Base-by-base conservation (phyloP, 2,797 vertebrate genomes). In the Cossypha polioptera region DNA sequence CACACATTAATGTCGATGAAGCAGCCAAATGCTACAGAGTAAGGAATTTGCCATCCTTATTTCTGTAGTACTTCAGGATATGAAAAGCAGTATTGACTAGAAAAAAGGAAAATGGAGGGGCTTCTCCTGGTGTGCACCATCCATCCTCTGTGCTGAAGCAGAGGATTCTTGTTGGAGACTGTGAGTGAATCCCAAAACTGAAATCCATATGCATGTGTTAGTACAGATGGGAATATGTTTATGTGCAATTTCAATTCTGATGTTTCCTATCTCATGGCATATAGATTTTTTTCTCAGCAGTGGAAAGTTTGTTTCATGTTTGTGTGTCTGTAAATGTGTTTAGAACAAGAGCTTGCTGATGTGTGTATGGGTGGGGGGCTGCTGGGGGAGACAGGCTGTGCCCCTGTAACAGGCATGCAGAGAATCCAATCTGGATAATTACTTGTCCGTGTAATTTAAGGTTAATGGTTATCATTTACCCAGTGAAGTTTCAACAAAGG, bases 361-460 rank as follows among this genome's bases (percentile, higher is more conserved):
- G 24, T 67, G 35, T 16, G 4, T 11, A 11, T 13, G 22, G 8
- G 2, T 1, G 0, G 8, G 61, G 10, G 6, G 8, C 9, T 16
- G 5, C 12, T 22, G 21, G 10, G 10, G 55, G 11, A 79, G 36
- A 48, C 31, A 45, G 61, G 57, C 61, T 88, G 21, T 80, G 61
- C 17, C 25, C 67, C 65, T 61, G 9, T 57, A 79, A 79, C 87
- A 85, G 48, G 35, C 71, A 31, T 51, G 38, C n/a, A 62, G 65
- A 93, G n/a, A 91, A 93, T 76, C 61, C 47, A 51, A 24, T 38
- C 86, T 76, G 61, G 81, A n/a, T 92, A 91, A 92, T 95, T 88
- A 61, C n/a, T 54, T 47, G 50, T 82, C 83, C 65, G 63, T 4
- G 33, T 82, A 74, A 92, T 90, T 79, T 93, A 93, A 89, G 69